A percentile compares a stretch with the other conserved stretches of the same genome.
Conservation (phyloP, 2,888 invertebrate genomes). For the Griposia aprilina region DNA sequence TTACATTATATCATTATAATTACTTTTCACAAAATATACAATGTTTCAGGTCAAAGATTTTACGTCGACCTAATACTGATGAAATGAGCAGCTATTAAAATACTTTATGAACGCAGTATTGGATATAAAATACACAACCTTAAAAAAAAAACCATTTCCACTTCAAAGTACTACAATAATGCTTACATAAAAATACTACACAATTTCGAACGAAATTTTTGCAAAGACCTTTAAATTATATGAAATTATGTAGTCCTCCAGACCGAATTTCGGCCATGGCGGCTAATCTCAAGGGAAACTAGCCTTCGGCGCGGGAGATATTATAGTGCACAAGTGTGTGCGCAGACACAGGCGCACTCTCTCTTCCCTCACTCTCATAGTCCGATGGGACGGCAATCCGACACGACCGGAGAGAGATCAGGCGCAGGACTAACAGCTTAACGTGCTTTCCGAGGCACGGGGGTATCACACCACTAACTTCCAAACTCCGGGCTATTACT, state of each 20-base stretch:
- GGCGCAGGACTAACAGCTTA: no score
- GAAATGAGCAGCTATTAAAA: conserved; percentile 29
- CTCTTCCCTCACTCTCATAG: no score
- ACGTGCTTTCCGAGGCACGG: no score
- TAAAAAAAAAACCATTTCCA: conserved; percentile 8
- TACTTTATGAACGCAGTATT: conserved; percentile 4
- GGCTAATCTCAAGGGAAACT: no score
- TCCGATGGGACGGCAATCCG: no score
- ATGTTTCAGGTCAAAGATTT: not conserved
- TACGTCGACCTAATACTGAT: conserved; percentile 20
- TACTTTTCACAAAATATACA: conserved; percentile 57
- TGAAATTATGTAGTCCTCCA: not conserved
- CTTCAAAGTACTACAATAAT: conserved; percentile 12
- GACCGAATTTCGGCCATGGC: no score
- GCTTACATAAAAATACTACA: not conserved
- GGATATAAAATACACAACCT: not conserved
- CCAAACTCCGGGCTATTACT: no score
- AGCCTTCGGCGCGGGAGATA: no score
- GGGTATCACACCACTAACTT: no score
- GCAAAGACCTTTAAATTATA: not conserved
- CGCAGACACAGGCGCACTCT: no score
- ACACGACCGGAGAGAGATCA: no score
- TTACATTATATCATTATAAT: conserved; percentile 37
- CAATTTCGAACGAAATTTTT: not conserved
- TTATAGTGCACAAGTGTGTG: no score